Conservation (phyloP, 2,113 vertebrate species). For the Crotalus helleri region DNA sequence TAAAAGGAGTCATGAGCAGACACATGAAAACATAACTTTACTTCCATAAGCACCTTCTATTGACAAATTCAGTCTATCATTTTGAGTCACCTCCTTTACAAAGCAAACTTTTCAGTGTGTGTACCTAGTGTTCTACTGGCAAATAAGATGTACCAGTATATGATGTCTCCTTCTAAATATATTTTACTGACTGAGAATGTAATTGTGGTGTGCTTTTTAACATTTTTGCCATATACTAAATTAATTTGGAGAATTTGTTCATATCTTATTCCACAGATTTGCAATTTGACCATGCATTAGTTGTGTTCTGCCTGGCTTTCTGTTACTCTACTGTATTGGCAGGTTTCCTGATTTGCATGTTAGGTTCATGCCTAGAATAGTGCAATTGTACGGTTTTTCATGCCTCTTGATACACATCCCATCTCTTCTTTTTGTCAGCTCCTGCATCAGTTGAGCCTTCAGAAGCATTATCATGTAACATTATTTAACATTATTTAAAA, state of each 20-base stretch:
- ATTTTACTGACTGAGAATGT: background rate
- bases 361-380: background rate
- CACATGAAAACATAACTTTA: background rate
- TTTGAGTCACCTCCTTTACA: background rate
- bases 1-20: background rate
- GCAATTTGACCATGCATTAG: background rate
- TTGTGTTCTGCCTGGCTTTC: background rate
- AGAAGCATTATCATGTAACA: background rate
- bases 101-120: background rate
- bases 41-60: background rate
- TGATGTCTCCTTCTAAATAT: background rate
- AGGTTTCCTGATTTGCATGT: background rate
- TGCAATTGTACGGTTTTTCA: background rate
- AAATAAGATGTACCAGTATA: background rate
- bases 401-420: background rate
- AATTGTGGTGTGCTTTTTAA: background rate
- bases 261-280: background rate
- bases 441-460: background rate
- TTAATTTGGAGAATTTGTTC: background rate
- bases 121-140: background rate
- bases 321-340: background rate
- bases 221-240: background rate
- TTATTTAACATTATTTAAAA: background rate
- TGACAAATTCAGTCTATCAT: background rate
- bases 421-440: background rate